A percentile compares a stretch with the other conserved stretches of the same genome.
Evolutionary conservation across 2,797 vertebrate genomes (phyloP).

Genomic region (Peromyscus attwateri): DNA sequence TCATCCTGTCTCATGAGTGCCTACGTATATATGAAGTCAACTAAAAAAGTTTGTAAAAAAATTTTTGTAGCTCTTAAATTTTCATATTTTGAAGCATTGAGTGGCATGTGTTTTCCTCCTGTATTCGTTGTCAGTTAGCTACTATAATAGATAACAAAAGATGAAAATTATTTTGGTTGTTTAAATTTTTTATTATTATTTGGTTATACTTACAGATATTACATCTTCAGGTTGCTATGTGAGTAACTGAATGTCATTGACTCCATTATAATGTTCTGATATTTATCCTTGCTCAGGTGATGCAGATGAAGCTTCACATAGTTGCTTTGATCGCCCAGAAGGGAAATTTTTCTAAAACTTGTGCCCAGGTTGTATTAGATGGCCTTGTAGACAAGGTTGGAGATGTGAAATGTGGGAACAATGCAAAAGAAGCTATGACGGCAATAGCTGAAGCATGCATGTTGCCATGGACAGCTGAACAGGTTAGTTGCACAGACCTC

Average conservation of each 20-base stretch:
- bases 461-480: constrained; percentile 97
- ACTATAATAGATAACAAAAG: constrained; percentile 10
- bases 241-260: constrained; percentile 9
- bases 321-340: constrained; percentile 95
- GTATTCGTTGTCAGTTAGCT: constrained; percentile 36
- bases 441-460: constrained; percentile 95
- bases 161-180: constrained; percentile 56
- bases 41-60: not conserved
- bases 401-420: constrained; percentile 97
- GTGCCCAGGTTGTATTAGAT: constrained; percentile 94
- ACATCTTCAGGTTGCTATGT: not conserved
- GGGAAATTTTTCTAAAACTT: constrained; percentile 97
- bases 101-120: not conserved
- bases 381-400: constrained; percentile 98
- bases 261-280: constrained; percentile 27
- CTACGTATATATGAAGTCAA: not conserved
- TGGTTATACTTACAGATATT: not conserved
- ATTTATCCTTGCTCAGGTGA: constrained; percentile 90
- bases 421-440: constrained; percentile 96
- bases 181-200: not conserved
- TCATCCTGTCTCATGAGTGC: not conserved
- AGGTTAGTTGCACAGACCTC: constrained; percentile 88
- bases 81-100: constrained; percentile 36
- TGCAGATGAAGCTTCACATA: constrained; percentile 98
- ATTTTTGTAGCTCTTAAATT: not conserved